phyloP scores from a whole-genome alignment of 2,888 invertebrate genomes.

The Euplagia quadripunctaria region DNA sequence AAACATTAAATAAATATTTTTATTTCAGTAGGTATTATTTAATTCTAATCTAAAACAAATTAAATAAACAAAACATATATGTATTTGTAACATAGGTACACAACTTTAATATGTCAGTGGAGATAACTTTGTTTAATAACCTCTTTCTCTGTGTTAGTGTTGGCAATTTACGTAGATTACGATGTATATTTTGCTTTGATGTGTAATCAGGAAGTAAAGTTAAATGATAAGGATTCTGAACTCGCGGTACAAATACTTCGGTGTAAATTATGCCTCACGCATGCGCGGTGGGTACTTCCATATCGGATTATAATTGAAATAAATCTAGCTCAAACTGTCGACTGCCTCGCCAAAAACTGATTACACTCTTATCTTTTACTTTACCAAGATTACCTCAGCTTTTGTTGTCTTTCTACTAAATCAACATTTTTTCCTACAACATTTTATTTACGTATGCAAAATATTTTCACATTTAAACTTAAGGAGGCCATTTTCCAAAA shows the following conservation, averaged over 20 bases:
- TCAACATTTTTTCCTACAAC: slow-evolving; percentile 16
- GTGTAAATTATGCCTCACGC: slow-evolving; percentile 74
- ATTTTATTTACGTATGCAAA: slow-evolving; percentile 22
- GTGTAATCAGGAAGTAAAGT: slow-evolving; percentile 14
- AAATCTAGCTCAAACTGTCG: slow-evolving; percentile 77
- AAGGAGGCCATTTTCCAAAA: slow-evolving; percentile 48
- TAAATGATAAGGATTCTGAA: slow-evolving; percentile 5
- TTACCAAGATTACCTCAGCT: slow-evolving; percentile 49
- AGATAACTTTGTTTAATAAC: slow-evolving; percentile 22
- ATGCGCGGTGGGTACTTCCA: slow-evolving; percentile 66
- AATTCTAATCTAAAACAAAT: neutral
- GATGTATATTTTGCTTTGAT: slow-evolving; percentile 10
- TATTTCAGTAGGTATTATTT: too few relatives aligned
- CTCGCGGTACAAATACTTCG: slow-evolving; percentile 35
- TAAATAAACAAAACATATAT: neutral
- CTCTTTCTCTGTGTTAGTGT: slow-evolving; percentile 12
- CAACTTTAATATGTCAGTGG: slow-evolving; percentile 2
- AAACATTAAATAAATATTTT: too few relatives aligned
- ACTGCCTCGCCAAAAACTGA: slow-evolving; percentile 73
- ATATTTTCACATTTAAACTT: slow-evolving; percentile 14
- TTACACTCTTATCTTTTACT: slow-evolving; percentile 73
- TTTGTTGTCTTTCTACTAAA: slow-evolving; percentile 35
- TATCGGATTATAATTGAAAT: slow-evolving; percentile 85
- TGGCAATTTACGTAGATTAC: slow-evolving; percentile 14
- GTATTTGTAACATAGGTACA: neutral